Evolutionary conservation across 2,888 invertebrate genomes (phyloP).

Genomic region (Hecatera dysodea): DNA sequence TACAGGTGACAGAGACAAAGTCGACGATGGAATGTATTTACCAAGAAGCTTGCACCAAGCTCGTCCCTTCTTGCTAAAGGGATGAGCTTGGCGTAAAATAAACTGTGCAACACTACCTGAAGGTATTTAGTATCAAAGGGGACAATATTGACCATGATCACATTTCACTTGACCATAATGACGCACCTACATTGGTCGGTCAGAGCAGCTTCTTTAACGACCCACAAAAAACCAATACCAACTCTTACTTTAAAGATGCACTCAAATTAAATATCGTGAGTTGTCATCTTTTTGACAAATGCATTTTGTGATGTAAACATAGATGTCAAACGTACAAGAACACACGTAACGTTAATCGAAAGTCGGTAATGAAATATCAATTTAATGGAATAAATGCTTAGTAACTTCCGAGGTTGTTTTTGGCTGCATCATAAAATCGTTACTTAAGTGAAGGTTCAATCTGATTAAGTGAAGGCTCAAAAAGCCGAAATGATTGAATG

Average conservation of each 20-base stretch:
- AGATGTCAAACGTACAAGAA: not conserved
- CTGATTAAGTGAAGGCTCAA: not conserved
- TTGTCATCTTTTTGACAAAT: conserved; percentile 1
- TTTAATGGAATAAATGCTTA: not conserved
- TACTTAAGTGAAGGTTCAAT: not conserved
- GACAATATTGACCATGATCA: not conserved
- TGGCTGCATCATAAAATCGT: not conserved
- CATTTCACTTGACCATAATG: not conserved
- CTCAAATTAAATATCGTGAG: conserved; percentile 30
- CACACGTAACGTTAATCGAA: not conserved
- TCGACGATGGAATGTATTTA: no score
- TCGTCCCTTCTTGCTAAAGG: no score
- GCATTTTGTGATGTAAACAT: not conserved
- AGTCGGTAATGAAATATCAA: not conserved
- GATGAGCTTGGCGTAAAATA: not conserved
- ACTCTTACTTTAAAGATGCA: not conserved
- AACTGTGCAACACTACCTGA: not conserved
- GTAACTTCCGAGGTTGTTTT: not conserved
- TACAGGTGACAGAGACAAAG: no score
- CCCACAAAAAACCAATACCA: not conserved
- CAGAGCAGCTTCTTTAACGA: not conserved
- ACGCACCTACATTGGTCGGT: not conserved
- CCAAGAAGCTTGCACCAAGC: no score
- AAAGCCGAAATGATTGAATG: not conserved
- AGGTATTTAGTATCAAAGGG: not conserved